Base-by-base conservation (phyloP, 2,113 vertebrate species). In the Smithornis capensis region DNA sequence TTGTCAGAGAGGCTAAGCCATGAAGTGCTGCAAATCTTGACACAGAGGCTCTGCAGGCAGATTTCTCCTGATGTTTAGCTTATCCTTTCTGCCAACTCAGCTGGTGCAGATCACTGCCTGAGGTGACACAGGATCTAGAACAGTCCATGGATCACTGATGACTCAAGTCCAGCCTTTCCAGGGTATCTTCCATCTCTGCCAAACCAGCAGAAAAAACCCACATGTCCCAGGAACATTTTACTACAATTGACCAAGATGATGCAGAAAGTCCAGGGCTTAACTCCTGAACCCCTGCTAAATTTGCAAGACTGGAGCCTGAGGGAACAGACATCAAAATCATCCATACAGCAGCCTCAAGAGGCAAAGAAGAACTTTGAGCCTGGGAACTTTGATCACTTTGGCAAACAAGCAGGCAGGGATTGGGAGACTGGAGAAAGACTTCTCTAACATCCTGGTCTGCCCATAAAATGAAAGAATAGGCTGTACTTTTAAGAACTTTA, bases 401-500 rank as follows among this genome's bases (percentile, higher is more conserved):
- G 76, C 83, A 86, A 96, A 92, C 71, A 88, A 81, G 16, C 6
- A 94, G n/a, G 37, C 71, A 86, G 71, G 52, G 56, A 75, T 29
- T 64, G 60, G 73, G 33, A 92, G 77, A 45, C 25, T 64, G 40
- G 40, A 81, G 76, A 71, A 88, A 21, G 68, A 78, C 47, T 83
- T 18, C 56, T 83, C 81, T 49, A 86, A 89, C 73, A 79, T 89
- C 77, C 93, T 92, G 79, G 8, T 90, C 44, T 90, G 73, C 53
- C 69, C 40, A 50, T 95, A 96, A 93, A 90, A 75, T 35, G 27
- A 87, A 93, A 96, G 83, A 93, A 95, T 82, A 81, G 76, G 56
- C 42, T 7, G 21, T 89, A 89, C 40, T 33, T 90, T 65, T 53
- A 84, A 86, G 53, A 96, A 95, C 88, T 96, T 92, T 89, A 57